phyloP scores from a whole-genome alignment of 2,113 vertebrate species.

The Addax nasomaculatus region DNA sequence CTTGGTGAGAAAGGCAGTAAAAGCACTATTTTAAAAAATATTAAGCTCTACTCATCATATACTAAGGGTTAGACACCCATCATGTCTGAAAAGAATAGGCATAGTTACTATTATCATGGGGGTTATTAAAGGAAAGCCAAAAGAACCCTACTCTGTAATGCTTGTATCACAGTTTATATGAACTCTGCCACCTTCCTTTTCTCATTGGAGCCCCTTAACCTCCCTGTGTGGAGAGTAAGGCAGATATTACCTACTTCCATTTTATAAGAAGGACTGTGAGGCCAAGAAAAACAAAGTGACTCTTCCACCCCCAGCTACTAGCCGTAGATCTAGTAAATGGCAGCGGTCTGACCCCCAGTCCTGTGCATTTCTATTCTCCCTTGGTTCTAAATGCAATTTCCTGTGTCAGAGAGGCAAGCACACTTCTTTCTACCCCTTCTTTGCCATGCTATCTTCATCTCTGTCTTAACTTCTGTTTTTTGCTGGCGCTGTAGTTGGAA shows the following conservation, averaged over 20 bases:
- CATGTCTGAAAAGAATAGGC: not conserved
- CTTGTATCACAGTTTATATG: not conserved
- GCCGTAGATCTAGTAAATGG: not conserved
- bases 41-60: not conserved
- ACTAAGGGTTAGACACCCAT: not conserved
- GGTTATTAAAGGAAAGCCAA: not conserved
- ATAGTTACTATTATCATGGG: not conserved
- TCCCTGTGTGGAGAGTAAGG: not conserved
- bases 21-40: not conserved
- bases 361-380: not conserved
- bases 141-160: not conserved
- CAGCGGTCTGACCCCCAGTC: not conserved
- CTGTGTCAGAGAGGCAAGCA: not conserved
- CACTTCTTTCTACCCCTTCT: not conserved
- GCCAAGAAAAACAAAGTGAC: not conserved
- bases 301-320: not conserved
- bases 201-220: not conserved
- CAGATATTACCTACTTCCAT: not conserved
- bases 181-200: not conserved
- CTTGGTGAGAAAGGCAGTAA: not conserved
- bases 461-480: not conserved
- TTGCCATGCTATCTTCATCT: not conserved
- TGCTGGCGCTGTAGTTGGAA: not conserved
- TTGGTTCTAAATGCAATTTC: constrained; percentile 7
- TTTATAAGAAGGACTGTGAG: not conserved